These are phyloP conservation scores for Mus pahari DNA, from an alignment of 2,113 vertebrate species.

Conservation along the genomic window DNA sequence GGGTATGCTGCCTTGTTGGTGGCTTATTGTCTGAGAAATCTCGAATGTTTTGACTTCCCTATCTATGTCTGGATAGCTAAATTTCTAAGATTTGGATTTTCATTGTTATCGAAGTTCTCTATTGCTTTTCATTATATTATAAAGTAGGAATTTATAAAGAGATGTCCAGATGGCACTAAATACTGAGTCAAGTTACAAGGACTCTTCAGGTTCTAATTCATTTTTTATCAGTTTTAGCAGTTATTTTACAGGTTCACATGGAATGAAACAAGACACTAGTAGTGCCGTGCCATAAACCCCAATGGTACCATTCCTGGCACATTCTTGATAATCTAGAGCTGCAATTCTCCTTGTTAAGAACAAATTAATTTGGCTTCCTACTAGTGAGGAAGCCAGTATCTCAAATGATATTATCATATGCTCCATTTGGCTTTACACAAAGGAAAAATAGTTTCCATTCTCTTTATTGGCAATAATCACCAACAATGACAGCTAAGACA, in stretches of 20 bases:
- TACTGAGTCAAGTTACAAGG: background rate
- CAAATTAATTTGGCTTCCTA: background rate
- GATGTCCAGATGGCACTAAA: constrained; percentile 17
- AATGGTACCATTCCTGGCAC: background rate
- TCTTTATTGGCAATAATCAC: background rate
- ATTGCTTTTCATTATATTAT: constrained; percentile 71
- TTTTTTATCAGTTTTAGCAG: constrained; percentile 29
- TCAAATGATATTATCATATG: constrained; percentile 9
- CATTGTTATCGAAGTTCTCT: constrained; percentile 71
- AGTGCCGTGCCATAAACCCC: background rate
- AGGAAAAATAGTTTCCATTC: constrained; percentile 3
- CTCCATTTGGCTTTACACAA: background rate
- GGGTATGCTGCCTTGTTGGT: too few species aligned
- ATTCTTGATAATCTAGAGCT: background rate
- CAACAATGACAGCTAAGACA: constrained; percentile 21
- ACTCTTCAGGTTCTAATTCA: background rate
- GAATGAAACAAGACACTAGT: background rate
- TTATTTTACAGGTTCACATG: background rate
- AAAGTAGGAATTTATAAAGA: constrained; percentile 50
- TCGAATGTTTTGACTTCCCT: background rate
- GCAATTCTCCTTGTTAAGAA: background rate
- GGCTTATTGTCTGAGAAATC: too few species aligned
- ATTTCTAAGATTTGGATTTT: constrained; percentile 82
- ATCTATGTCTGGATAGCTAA: constrained; percentile 86
- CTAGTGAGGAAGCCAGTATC: background rate